Evolutionary conservation across 2,888 invertebrate species (phyloP).

Genomic region (Scaptomyza cyrtandrae): DNA sequence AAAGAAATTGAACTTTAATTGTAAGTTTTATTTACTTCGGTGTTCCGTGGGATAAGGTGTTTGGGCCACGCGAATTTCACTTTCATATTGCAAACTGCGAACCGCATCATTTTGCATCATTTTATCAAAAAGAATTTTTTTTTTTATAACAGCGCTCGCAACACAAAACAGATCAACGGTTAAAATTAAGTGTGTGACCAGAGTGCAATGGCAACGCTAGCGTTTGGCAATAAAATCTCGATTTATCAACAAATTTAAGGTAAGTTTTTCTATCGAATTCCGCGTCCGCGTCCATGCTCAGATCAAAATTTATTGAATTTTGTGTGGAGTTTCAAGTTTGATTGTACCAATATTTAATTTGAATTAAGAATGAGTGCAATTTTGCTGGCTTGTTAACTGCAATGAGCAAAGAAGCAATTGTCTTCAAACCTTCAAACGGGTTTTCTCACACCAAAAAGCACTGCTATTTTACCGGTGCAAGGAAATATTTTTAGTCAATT

Average conservation of each 20-base stretch:
- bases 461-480: no score
- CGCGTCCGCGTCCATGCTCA: no score
- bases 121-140: constrained; percentile 15
- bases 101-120: constrained; percentile 84
- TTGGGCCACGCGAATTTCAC: constrained; percentile 83
- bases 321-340: no score
- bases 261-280: no score
- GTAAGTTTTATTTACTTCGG: constrained; percentile 66
- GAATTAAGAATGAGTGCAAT: no score
- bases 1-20: constrained; percentile 6
- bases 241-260: neutral
- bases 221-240: neutral
- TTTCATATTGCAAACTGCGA: constrained; percentile 82
- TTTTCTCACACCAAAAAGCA: no score
- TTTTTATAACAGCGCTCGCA: constrained; percentile 20
- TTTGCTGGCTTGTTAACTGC: no score
- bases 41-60: constrained; percentile 71
- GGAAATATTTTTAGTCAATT: no score
- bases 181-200: neutral
- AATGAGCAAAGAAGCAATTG: no score
- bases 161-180: constrained; percentile 37
- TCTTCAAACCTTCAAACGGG: no score
- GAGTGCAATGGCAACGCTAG: neutral
- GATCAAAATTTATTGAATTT: no score
- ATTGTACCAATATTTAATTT: no score